Base-by-base conservation (phyloP, 2,113 vertebrate genomes). In the Leucosticte australis region DNA sequence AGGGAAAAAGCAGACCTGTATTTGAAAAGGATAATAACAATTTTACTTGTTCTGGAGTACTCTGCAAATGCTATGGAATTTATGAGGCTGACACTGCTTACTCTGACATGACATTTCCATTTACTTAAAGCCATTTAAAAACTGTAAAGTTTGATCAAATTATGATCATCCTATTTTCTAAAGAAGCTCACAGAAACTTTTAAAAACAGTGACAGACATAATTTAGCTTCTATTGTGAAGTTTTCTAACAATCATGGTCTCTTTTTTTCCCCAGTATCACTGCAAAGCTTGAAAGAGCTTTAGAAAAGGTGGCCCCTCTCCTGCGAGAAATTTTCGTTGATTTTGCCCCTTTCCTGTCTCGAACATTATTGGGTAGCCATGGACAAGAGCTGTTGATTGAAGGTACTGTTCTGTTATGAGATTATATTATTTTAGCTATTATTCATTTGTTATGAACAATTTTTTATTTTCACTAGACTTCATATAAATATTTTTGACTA, bases 251-350 rank as follows among this genome's bases (percentile, higher is more conserved):
- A 14, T 67, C 15, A 49, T 88, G 18, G 30, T 95, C 90, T 97
- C 85, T 97, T 97, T 97, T 84, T 96, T 96, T 97, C 83, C 76
- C 96, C 98, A 99, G 99, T 96, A 99, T 99, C 89, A 99, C 99
- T 71, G 98, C 99, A 95, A 99, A 99, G 97, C 98, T 99, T 97
- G 99, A 99, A 97, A 97, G 99, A 96, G 99, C 99, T 60, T 98
- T 99, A 96, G 99, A 99, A 98, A 99, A 99, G 97, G 99, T 99
- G 91, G 99, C 99, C 8, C 99, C 99, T 78, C 98, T 99, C 87
- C 98, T 99, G 93, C 97, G 99, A 94, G 99, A 99, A 98, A 99
- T 99, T 96, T 99, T 99, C 97, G 99, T 99, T 96, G 99, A 99
- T 97, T 99, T 99, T 98, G 99, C 99, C 21, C 99, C 99, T 80